Base-by-base conservation (phyloP, 2,113 vertebrate species). In the Cairina moschata region DNA sequence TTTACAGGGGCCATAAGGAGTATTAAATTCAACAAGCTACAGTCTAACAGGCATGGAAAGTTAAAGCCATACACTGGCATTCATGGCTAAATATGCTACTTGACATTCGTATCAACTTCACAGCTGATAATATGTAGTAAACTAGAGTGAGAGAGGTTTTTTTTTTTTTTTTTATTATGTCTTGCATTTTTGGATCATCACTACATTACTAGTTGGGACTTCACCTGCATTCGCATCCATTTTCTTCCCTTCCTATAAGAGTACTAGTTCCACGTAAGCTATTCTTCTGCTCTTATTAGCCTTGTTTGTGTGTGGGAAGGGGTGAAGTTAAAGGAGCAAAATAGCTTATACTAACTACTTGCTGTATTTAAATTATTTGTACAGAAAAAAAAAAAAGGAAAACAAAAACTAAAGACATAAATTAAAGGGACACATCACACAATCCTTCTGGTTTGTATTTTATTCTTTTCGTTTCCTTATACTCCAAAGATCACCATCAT, bases 61-160 rank as follows among this genome's bases (percentile, higher is more conserved):
- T 20, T 56, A 34, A 86, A 94, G 55, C 34, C 42, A 36, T 4
- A 4, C 34, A 14, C 68, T 78, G 76, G 44, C 31, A 29, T 74
- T 75, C 1, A 0, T 91, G 65, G 16, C 86, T 78, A 15, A 52
- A 76, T 59, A 34, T 59, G 21, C 25, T 42, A 52, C n/a, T 87
- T 91, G 82, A 54, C 94, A 91, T 63, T 95, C 38, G 1, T 83
- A 81, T 50, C 59, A 58, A 7, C 89, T 86, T 95, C 83, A 92
- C 62, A 92, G 90, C 36, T 93, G 84, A 59, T 85, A 75, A 80
- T 48, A 74, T 32, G 59, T 8, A 10, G 36, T 83, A 92, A 94
- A 68, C 63, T 77, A 76, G 34, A 65, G 14, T 52, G 34, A 38
- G 50, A 50, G 23, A 40, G 46, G 21, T 63, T 55, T 60, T 4